A percentile compares a stretch with the other conserved stretches of the same genome.
These are phyloP conservation scores for Triops cancriformis DNA, from an alignment of 1,140 invertebrate species.

Conservation along the genomic window DNA sequence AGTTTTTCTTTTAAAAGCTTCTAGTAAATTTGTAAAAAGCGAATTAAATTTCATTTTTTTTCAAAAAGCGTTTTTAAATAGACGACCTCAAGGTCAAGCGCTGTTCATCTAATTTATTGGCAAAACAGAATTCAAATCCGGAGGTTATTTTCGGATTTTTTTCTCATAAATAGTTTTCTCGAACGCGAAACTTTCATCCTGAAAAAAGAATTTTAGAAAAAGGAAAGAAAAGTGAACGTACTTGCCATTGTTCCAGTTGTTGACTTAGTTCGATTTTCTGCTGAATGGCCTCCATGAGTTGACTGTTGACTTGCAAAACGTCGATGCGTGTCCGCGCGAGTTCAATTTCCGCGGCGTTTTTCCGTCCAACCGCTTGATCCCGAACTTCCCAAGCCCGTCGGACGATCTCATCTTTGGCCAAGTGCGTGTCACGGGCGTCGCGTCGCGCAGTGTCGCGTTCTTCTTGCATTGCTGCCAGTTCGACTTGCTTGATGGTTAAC, in stretches of 20 bases:
- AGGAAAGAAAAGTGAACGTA: slow-evolving; percentile 38
- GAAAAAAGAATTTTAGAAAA: slow-evolving; percentile 8
- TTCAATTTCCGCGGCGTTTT: slow-evolving; percentile 78
- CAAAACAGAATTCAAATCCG: too few species aligned
- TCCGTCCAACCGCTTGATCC: slow-evolving; percentile 74
- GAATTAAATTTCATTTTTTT: too few species aligned
- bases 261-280: slow-evolving; percentile 91
- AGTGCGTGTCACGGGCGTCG: slow-evolving; percentile 50
- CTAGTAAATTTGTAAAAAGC: too few species aligned
- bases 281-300: slow-evolving; percentile 86
- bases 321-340: slow-evolving; percentile 81
- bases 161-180: too few species aligned
- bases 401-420: slow-evolving; percentile 64
- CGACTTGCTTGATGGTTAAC: slow-evolving; percentile 70
- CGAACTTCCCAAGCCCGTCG: slow-evolving; percentile 69
- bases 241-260: slow-evolving; percentile 92
- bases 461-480: slow-evolving; percentile 65
- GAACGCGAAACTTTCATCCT: not conserved
- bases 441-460: slow-evolving; percentile 67
- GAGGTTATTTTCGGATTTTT: too few species aligned
- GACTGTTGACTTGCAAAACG: slow-evolving; percentile 82
- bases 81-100: too few species aligned
- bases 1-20: too few species aligned
- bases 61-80: too few species aligned
- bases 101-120: too few species aligned